Base-by-base conservation (phyloP, 2,113 vertebrate species). In the Tylochromis polylepis region DNA sequence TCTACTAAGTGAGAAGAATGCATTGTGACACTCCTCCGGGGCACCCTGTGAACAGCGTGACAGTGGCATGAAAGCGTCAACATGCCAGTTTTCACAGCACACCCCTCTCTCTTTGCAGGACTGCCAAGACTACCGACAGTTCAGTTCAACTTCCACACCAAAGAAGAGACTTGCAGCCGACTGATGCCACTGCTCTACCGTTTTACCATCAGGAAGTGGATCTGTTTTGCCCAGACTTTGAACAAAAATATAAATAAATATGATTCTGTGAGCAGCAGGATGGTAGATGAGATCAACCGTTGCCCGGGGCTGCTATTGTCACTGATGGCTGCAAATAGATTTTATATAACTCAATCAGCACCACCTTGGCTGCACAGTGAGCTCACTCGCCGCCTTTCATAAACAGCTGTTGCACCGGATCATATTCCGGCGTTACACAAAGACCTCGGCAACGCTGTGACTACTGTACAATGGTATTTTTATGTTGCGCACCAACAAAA, bases 41-140 rank as follows among this genome's bases (percentile, higher is more conserved):
- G 91, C 92, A 91, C 92, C 93, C 93, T 93, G 91, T 91, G 93
- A 92, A 91, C 91, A 91, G 85, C 36, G 83, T 94, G 92, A 93
- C 91, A 84, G 87, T 90, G 91, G 90, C 91, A 94, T 95, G 94
- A 95, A 95, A 88, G 91, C 86, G 22, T 93, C 89, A 91, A 90
- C 88, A 92, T 94, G 92, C 91, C 92, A 85, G 91, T 93, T 94
- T 95, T 95, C 94, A 95, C 92, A 86, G 85, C 58, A 75, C 43
- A 18, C 88, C 80, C 90, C 85, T 88, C 82, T 90, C 41, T 77
- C 91, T 84, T 85, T 36, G 75, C 85, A 34, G 43, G 59, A 60
- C 87, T 80, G 91, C 93, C 95, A 90, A 85, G 79, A 86, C 85
- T 80, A 78, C 82, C 55, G 53, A 86, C 86, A 85, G 89, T 81